Evolutionary conservation across 2,113 vertebrate genomes (phyloP), one percentile per base, ranked within the genome.

Genomic region (Acanthochromis polyacanthus): DNA sequence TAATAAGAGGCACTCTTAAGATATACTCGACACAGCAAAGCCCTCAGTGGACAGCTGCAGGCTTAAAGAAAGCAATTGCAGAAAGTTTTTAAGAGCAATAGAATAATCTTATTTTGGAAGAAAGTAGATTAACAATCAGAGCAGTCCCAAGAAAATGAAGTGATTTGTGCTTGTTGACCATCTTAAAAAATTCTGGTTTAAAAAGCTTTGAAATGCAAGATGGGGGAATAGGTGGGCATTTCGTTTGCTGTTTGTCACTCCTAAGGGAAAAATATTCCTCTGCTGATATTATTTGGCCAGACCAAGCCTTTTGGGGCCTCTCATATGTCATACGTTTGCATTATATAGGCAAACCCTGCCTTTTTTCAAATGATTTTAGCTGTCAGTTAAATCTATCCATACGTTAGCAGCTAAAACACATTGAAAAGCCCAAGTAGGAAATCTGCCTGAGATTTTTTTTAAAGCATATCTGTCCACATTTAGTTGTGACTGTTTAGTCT

Each of bases 41-140:
- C 89, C 85, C 80, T 86, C 78, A 77, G 83, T 91, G 93, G 93
- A 94, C 90, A 92, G 93, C 91, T 78, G 61, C 65, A 45, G 87
- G 88, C 90, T 92, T 93, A 93, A 70, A 88, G 64, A 69, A 90
- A 85, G 83, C 78, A 89, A 91, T 89, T 81, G 89, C 83, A 68
- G 78, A 84, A 92, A 91, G 88, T 91, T 91, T 93, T 88, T 71
- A 79, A 84, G 71, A 91, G 84, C 79, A 82, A 88, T 20, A 65
- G 78, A 86, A 91, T 93, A 91, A 91, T 91, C 89, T 91, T 85
- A 88, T 89, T 94, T 84, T 73, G 83, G 81, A 75, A 92, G 77
- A 91, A 91, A 89, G 90, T 88, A 88, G 90, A 91, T 91, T 91
- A 92, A 90, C 88, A 90, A 91, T 91, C 84, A 85, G 53, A 84